Evolutionary conservation across 2,888 invertebrate genomes (phyloP), one percentile per base, ranked within the genome.

Genomic region (Emesis russula): DNA sequence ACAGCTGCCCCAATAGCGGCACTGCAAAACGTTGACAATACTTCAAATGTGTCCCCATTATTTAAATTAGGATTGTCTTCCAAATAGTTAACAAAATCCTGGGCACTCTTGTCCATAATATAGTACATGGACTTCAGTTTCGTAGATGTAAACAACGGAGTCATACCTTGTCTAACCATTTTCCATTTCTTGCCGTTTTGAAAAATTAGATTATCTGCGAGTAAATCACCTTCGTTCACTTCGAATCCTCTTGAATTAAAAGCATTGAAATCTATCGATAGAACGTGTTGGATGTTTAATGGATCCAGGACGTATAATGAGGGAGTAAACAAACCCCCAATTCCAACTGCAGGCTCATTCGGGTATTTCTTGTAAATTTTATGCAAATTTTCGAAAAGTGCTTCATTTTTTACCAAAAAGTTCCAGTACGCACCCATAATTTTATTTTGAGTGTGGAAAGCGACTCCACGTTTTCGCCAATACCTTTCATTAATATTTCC

Each of bases 41-140:
- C 95, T 1, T 96, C 93, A 41, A 94, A 95, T 1, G 95, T 94
- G 3, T 96, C 90, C 5, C 89, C 91, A 7, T 94, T 95, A 2
- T 94, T 80, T 38, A 89, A 92, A 3, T 96, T 89, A 48, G 96
- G 96, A 0, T 86, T 85, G 4, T 94, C 94, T 9, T 97, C 85
- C 66, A 91, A 95, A 1, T 96, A 63, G 25, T 7, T 92, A 0
- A 97, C 94, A 66, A 97, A 97, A 85, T 97, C 97, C 81, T 95
- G 94, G 0, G 97, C 97, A 58, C 97, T 96, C 78, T 41, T 41
- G 7, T 41, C 41, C 41, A 41, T 41, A 9, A 41, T 9, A 2
- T 41, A 9, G 1, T 41, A 41, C 41, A 41, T 41, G 7, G 41
- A 41, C 9, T 41, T 25, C 25, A 25, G 1, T 25, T 25, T 25